phyloP scores from a whole-genome alignment of 1,140 invertebrate genomes.

The Drosophila teissieri region DNA sequence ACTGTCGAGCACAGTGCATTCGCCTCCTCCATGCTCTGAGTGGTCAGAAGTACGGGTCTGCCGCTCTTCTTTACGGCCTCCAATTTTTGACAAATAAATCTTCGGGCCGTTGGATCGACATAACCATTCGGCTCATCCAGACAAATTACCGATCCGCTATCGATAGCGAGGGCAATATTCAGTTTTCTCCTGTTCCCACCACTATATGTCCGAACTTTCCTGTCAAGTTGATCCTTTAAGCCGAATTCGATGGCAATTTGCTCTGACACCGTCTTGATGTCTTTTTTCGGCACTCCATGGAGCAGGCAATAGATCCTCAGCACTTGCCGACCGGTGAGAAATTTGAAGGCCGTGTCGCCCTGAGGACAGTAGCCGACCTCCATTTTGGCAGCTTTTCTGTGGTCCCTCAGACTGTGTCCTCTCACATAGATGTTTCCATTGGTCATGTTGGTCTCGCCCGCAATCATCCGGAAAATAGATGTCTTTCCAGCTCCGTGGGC shows the following conservation, averaged over 20 bases:
- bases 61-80: conserved; percentile 86
- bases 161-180: conserved; percentile 94
- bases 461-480: conserved; percentile 94
- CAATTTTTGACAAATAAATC: conserved; percentile 91
- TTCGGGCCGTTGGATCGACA: conserved; percentile 94
- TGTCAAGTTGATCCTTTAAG: conserved; percentile 80
- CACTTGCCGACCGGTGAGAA: conserved; percentile 91
- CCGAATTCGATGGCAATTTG: conserved; percentile 76
- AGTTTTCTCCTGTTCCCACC: conserved; percentile 97
- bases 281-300: conserved; percentile 87
- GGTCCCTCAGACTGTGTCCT: conserved; percentile 84
- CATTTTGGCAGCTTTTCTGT: conserved; percentile 85
- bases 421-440: conserved; percentile 85
- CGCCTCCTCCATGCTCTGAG: conserved; percentile 85
- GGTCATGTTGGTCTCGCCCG: conserved; percentile 88
- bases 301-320: conserved; percentile 90
- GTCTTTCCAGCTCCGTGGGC: conserved; percentile 93
- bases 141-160: conserved; percentile 93
- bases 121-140: conserved; percentile 95
- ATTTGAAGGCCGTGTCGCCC: conserved; percentile 91
- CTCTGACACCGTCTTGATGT: conserved; percentile 78
- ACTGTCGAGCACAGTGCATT: conserved; percentile 90
- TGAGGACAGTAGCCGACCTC: conserved; percentile 92
- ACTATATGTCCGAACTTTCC: conserved; percentile 88
- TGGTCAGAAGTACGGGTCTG: conserved; percentile 89